Evolutionary conservation across 23 tunicate species (phyloP).

Genomic region (Phallusia fumigata): DNA sequence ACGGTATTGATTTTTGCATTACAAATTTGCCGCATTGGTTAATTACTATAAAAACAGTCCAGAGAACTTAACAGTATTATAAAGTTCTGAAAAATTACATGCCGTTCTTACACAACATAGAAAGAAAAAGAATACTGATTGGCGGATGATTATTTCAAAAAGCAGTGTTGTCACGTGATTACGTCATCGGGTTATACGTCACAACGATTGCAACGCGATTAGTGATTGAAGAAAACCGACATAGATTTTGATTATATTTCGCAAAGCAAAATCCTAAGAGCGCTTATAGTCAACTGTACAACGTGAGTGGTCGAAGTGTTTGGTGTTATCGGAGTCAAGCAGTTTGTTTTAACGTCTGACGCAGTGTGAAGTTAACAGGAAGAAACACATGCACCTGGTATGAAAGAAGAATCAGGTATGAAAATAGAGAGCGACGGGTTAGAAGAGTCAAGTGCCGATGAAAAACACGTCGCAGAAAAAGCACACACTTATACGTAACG

Average conservation of each 20-base stretch:
- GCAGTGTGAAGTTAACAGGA: too few species aligned
- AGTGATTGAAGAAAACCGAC: slow-evolving; percentile 10
- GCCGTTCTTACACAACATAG: neutral
- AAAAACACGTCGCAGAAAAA: slow-evolving; percentile 5
- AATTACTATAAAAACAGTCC: neutral
- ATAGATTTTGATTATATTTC: neutral
- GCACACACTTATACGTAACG: neutral
- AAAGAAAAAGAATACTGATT: neutral
- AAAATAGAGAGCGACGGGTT: too few species aligned
- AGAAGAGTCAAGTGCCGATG: neutral
- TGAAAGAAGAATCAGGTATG: too few species aligned
- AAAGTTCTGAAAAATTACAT: too few species aligned
- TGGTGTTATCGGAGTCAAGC: too few species aligned
- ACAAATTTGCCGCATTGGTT: neutral
- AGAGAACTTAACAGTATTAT: too few species aligned
- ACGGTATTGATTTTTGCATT: neutral
- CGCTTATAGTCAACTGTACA: neutral
- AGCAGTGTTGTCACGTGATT: too few species aligned
- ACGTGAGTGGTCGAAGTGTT: neutral
- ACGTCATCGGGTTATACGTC: too few species aligned
- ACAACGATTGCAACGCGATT: neutral
- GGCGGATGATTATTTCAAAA: neutral
- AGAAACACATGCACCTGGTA: too few species aligned
- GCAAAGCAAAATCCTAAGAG: neutral
- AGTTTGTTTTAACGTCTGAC: too few species aligned